Evolutionary conservation across 2,797 vertebrate genomes (phyloP).

Genomic region (Cheirogaleus major): DNA sequence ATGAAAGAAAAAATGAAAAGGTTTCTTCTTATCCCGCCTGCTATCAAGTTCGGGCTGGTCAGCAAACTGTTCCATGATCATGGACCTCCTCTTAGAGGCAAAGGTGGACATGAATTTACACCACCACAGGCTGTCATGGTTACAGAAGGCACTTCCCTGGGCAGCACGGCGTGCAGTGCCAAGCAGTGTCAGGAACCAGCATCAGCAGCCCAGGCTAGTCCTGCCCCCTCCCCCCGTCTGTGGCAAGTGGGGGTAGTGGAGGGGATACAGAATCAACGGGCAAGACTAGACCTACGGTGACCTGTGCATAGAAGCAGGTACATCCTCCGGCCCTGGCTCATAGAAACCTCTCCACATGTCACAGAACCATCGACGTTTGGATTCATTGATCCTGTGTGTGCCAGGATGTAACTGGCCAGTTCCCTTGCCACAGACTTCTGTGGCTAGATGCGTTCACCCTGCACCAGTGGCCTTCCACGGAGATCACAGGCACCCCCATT

Average conservation of each 20-base stretch:
- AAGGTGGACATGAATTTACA: not conserved
- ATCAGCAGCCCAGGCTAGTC: not conserved
- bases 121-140: not conserved
- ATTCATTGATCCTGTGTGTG: no score
- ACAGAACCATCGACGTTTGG: not conserved
- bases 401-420: not conserved
- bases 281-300: not conserved
- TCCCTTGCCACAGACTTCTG: not conserved
- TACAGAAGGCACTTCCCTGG: not conserved
- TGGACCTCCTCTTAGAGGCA: not conserved
- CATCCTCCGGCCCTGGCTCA: not conserved
- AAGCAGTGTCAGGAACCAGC: not conserved
- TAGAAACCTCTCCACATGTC: not conserved
- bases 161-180: not conserved
- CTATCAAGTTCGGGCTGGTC: not conserved
- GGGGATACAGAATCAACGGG: not conserved
- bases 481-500: not conserved
- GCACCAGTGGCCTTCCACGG: not conserved
- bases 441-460: not conserved
- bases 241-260: no score
- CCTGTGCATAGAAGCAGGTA: not conserved
- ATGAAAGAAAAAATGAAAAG: not conserved
- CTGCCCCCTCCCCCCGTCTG: no score
- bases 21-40: not conserved
- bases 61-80: no score